Evolutionary conservation across 2,888 invertebrate species (phyloP), one percentile per base, ranked within the genome.

Genomic region (Heliothis peltigera): DNA sequence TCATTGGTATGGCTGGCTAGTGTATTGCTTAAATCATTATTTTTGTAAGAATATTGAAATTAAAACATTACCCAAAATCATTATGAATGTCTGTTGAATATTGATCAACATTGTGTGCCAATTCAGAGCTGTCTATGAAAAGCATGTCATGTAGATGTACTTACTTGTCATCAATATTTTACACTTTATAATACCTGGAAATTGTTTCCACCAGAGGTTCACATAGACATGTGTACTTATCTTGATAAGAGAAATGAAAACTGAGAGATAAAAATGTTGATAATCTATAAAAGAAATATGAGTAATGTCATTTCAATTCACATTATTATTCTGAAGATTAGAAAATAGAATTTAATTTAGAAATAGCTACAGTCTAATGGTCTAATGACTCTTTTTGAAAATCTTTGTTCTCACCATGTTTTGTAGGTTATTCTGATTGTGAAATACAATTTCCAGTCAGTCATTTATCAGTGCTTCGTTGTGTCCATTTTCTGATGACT

Each of bases 181-280:
- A 28, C 21, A 15, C 32, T 28, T 66, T 47, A 12, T 46, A 68
- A 46, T 28, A 39, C 49, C 19, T 61, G 39, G 17, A 2, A 5
- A 47, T 8, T 17, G 15, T 8, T 39, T 46, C 46, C 54, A 42
- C 54, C 8, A 35, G 32, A 39, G n/a, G 6, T 18, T 48, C 35
- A 52, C 21, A 39, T 39, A 39, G 10, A 39, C 39, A 39, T 39
- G 39, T 39, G 39, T 39, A 53, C 32, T 21, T 64, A 70, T 64
- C 35, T 64, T 55, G 64, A 49, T 68, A 64, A 70, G 54, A 18
- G 64, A 64, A 64, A 15, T 68, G 48, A 48, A 64, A 49, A 64
- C 48, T 49, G 55, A 70, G 44, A 15, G 64, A 64, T 64, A 64
- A 55, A 61, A 55, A 49, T 32, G 22, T 64, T 39, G 55, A 49